Conservation (phyloP, 2,797 vertebrate genomes). For the Amazonetta brasiliensis region DNA sequence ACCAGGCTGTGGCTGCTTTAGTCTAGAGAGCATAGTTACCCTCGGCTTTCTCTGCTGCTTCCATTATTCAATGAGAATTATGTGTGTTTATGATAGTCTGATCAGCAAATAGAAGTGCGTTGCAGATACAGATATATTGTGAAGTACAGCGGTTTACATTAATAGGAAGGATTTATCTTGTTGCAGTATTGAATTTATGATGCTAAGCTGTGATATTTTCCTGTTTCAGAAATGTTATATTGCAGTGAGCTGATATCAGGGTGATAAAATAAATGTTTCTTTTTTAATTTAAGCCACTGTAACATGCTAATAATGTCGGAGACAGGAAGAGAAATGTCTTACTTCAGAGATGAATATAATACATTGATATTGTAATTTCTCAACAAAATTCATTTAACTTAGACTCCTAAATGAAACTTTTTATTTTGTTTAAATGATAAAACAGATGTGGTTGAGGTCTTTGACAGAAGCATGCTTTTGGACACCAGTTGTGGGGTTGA, state of each 20-base stretch:
- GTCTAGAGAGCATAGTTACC: slow-evolving; percentile 27
- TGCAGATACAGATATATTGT: slow-evolving; percentile 56
- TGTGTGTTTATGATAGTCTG: slow-evolving; percentile 39
- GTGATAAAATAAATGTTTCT: slow-evolving; percentile 64
- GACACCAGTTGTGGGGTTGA: background rate
- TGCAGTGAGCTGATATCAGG: slow-evolving; percentile 33
- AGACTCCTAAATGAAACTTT: slow-evolving; percentile 25
- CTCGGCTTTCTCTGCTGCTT: background rate
- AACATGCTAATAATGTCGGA: slow-evolving; percentile 45
- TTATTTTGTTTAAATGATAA: background rate
- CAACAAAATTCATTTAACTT: slow-evolving; percentile 4
- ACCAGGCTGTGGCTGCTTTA: slow-evolving; percentile 26
- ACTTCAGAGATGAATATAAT: slow-evolving; percentile 29
- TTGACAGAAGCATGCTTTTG: background rate
- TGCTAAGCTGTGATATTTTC: slow-evolving; percentile 49
- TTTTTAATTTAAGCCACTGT: slow-evolving; percentile 59
- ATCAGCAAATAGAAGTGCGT: slow-evolving; percentile 47
- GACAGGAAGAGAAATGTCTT: slow-evolving; percentile 14
- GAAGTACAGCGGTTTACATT: slow-evolving; percentile 52
- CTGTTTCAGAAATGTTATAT: slow-evolving; percentile 62
- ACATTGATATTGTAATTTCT: background rate
- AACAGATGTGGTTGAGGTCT: background rate
- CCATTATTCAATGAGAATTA: slow-evolving; percentile 64
- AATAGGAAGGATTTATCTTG: slow-evolving; percentile 68
- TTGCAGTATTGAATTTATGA: slow-evolving; percentile 59